Evolutionary conservation across 2,797 vertebrate genomes (phyloP).

Genomic region (Onychomys torridus): DNA sequence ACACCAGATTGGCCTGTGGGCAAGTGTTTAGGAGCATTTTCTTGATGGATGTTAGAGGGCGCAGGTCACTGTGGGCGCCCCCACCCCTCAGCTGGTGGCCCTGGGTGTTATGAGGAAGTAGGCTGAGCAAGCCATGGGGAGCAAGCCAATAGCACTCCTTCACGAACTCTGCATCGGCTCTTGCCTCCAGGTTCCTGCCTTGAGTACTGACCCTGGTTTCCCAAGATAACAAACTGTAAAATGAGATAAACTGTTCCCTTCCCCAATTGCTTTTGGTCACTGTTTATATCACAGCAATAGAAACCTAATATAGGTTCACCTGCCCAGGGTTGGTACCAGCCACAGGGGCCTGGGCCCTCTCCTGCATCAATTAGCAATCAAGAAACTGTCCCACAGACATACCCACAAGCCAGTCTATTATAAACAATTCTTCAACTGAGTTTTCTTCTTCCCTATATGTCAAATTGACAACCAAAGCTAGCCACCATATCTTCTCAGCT

Average conservation of each 20-base stretch:
- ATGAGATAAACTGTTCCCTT: not conserved
- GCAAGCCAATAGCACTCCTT: not conserved
- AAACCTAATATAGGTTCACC: not conserved
- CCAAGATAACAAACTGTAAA: not conserved
- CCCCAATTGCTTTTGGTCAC: not conserved
- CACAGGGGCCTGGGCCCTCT: not conserved
- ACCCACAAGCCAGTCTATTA: not conserved
- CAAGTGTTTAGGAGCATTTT: not conserved
- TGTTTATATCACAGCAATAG: not conserved
- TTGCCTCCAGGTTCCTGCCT: not conserved
- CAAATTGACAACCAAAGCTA: not conserved
- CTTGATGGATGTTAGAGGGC: not conserved
- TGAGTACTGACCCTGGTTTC: not conserved
- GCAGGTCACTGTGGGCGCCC: not conserved
- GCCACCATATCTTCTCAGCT: not conserved
- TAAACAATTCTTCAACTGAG: not conserved
- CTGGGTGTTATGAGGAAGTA: not conserved
- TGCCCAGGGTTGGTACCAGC: not conserved
- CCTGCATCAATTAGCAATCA: not conserved
- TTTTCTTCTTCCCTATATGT: not conserved
- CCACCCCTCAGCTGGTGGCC: not conserved
- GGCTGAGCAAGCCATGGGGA: not conserved
- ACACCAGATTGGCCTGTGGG: not conserved
- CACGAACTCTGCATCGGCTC: not conserved
- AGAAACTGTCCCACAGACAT: not conserved